Evolutionary conservation across 2,888 invertebrate species (phyloP), one percentile per base, ranked within the genome.

Genomic region (Aricia artaxerxes): DNA sequence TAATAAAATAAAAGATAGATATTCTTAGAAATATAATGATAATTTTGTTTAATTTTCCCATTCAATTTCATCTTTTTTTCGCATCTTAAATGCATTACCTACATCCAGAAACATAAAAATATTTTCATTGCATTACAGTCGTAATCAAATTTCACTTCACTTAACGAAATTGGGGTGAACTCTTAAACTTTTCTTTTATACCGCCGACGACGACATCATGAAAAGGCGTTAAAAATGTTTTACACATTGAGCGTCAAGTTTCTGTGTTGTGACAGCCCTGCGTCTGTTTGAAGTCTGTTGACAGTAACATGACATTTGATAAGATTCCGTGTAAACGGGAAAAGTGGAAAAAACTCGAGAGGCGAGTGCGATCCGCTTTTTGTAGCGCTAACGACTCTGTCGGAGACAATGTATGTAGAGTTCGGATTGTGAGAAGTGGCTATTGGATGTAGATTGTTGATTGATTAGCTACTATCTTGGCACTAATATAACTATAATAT

Each of bases 281-380:
- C 80, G 82, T 57, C 77, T 83, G 81, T 82, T 80, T 81, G 80
- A 79, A 78, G 81, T 81, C 79, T 78, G 61, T 82, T 83, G 84
- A 83, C 82, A 83, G 84, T 80, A 83, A 85, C 83, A 83, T 80
- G 85, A 85, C 84, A 83, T 82, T 82, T 84, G 83, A 83, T 84
- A 82, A 82, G 82, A 80, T 44, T 80, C 82, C 80, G 80, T 80
- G 81, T 83, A 83, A 83, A 85, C 83, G 84, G 80, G 80, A 44
- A 80, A 49, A 53, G 61, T 69, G 69, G 76, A 78, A 81, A 83
- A 83, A 82, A 80, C n/a, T 57, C 57, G 57, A 16, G 73, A 80
- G 82, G 72, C 82, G 79, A 80, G 80, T 79, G 57, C 77, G 78
- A 73, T 75, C 79, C 75, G 79, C 79, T 78, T 81, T 80, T 81